Conservation (phyloP, 2,113 vertebrate genomes). For the Trichechus manatus region DNA sequence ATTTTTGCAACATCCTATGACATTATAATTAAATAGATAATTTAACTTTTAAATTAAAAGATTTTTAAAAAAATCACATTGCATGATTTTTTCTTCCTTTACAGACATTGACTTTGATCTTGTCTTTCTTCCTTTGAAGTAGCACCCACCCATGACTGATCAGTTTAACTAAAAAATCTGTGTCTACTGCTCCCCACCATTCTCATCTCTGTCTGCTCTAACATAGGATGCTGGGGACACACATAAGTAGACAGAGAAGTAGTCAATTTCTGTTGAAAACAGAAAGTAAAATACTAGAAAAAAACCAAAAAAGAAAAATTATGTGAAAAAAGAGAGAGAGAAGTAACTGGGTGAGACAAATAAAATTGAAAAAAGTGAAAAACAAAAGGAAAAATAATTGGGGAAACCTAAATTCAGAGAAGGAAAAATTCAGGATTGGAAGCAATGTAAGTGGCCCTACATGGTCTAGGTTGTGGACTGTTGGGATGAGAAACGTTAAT, state of each 20-base stretch:
- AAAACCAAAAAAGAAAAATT: not conserved
- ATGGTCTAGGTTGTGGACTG: not conserved
- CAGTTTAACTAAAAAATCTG: not conserved
- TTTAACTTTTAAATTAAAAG: not conserved
- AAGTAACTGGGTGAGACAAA: not conserved
- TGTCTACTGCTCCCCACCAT: too few species aligned
- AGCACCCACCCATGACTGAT: not conserved
- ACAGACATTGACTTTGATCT: not conserved
- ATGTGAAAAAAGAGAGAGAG: not conserved
- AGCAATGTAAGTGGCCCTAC: not conserved
- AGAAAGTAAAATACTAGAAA: not conserved
- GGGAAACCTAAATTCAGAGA: not conserved
- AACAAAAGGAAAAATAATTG: not conserved
- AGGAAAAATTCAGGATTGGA: not conserved
- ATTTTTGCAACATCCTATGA: not conserved
- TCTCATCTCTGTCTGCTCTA: not conserved
- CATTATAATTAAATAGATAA: not conserved
- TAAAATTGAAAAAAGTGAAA: not conserved
- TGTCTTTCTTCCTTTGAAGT: not conserved
- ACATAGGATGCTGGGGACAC: not conserved
- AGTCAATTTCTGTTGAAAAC: not conserved
- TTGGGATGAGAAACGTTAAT: not conserved
- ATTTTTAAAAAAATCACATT: not conserved
- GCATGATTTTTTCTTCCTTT: not conserved
- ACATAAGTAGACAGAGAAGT: not conserved